A percentile compares a stretch with the other conserved stretches of the same genome.
These are phyloP conservation scores for Callosobruchus maculatus DNA, from an alignment of 2,888 invertebrate genomes.

Conservation along the genomic window DNA sequence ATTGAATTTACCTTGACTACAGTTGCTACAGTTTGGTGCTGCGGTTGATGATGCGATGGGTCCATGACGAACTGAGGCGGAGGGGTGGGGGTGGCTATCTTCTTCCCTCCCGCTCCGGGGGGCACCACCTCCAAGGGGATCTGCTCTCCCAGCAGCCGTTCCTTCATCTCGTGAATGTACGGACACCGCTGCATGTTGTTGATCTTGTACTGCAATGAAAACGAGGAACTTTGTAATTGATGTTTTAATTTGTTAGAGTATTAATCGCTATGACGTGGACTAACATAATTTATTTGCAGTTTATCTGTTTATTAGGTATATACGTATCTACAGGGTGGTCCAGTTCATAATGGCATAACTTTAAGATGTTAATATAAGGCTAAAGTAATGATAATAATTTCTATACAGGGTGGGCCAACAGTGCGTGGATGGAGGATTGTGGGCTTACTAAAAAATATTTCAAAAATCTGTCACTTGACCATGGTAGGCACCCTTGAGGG, in stretches of 20 bases:
- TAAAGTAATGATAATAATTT: too few relatives aligned
- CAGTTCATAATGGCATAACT: too few relatives aligned
- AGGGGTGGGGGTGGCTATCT: conserved; percentile 47
- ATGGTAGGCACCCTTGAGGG: too few relatives aligned
- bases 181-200: conserved; percentile 83
- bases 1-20: conserved; percentile 75
- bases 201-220: conserved; percentile 44
- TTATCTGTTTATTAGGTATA: not conserved
- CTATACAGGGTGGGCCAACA: too few relatives aligned
- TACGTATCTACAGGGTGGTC: too few relatives aligned
- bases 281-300: not conserved
- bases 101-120: conserved; percentile 41
- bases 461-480: too few relatives aligned
- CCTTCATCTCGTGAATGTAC: conserved; percentile 91
- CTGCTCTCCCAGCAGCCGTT: conserved; percentile 76
- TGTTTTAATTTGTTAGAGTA: not conserved
- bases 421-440: too few relatives aligned
- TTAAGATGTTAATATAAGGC: too few relatives aligned
- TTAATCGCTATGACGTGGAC: not conserved
- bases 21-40: conserved; percentile 68
- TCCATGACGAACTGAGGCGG: conserved; percentile 45
- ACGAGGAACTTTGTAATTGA: not conserved
- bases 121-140: conserved; percentile 61
- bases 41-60: conserved; percentile 33
- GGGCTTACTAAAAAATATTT: too few relatives aligned